Percentiles rank a stretch among this genome's conserved stretches.
phyloP scores from a whole-genome alignment of 1,140 invertebrate genomes.

The Platyscapa corneri region DNA sequence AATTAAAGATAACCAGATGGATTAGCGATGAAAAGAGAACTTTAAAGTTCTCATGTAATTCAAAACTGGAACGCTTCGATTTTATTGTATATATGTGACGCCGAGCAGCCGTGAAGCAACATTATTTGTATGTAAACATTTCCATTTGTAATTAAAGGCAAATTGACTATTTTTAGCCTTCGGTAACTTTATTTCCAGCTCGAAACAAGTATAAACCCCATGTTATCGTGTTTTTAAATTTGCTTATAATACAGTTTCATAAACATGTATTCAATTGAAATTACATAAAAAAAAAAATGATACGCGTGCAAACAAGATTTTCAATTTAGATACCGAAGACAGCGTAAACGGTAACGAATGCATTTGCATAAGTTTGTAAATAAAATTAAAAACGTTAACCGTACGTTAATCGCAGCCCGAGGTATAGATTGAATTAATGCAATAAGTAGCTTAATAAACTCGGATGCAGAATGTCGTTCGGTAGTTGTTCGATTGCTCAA shows the following conservation, averaged over 20 bases:
- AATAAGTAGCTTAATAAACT: neutral
- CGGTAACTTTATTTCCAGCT: neutral
- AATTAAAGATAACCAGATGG: neutral
- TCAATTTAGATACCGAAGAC: neutral
- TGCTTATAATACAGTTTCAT: neutral
- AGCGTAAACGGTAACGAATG: neutral
- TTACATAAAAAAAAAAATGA: neutral
- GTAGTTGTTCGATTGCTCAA: neutral
- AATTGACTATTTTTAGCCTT: neutral
- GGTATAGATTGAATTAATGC: neutral
- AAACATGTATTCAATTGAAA: neutral
- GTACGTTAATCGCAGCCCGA: neutral
- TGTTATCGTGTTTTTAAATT: neutral
- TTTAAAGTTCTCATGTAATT: too few relatives aligned
- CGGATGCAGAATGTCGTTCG: neutral
- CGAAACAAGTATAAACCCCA: neutral
- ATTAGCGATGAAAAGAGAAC: neutral
- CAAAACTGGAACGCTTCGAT: too few relatives aligned
- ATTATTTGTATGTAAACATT: neutral
- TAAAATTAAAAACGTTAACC: neutral
- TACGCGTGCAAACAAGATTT: neutral
- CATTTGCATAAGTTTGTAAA: neutral
- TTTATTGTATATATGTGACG: neutral
- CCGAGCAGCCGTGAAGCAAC: neutral
- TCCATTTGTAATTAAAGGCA: neutral